phyloP scores from a whole-genome alignment of 2,113 vertebrate species.

The Salvelinus alpinus region DNA sequence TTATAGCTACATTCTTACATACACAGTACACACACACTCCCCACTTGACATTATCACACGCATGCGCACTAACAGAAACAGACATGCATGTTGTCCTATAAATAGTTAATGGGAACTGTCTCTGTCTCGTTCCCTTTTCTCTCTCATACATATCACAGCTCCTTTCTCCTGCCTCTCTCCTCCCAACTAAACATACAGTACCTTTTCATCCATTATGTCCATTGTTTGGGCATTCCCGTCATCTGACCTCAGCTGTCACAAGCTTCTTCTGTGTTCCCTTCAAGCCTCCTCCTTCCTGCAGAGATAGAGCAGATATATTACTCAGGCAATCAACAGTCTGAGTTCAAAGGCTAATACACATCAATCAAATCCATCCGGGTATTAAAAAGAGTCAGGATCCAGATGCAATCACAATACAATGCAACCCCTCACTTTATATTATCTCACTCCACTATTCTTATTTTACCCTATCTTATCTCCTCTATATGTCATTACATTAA shows the following conservation, averaged over 20 bases:
- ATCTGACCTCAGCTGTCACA: background rate
- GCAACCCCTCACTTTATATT: background rate
- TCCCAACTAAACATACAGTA: constrained; percentile 7
- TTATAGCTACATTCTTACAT: too few species aligned
- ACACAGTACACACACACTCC: too few species aligned
- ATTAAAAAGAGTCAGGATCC: background rate
- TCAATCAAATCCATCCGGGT: background rate
- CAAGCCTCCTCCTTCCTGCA: constrained; percentile 11
- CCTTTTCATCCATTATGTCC: constrained; percentile 43
- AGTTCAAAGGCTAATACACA: too few species aligned
- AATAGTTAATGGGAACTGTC: too few species aligned
- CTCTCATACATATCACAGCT: background rate
- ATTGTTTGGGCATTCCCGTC: constrained; percentile 45
- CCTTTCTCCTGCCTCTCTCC: background rate
- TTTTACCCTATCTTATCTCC: too few species aligned
- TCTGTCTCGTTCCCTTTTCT: too few species aligned
- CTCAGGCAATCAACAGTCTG: background rate
- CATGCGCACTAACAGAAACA: too few species aligned
- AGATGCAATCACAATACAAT: background rate
- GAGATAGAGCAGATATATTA: background rate
- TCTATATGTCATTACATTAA: too few species aligned
- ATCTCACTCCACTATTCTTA: constrained; percentile 45
- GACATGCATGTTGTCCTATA: too few species aligned
- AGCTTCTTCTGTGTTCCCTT: background rate
- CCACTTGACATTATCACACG: too few species aligned